phyloP scores from a whole-genome alignment of 2,797 vertebrate genomes.

The Liasis olivaceus region DNA sequence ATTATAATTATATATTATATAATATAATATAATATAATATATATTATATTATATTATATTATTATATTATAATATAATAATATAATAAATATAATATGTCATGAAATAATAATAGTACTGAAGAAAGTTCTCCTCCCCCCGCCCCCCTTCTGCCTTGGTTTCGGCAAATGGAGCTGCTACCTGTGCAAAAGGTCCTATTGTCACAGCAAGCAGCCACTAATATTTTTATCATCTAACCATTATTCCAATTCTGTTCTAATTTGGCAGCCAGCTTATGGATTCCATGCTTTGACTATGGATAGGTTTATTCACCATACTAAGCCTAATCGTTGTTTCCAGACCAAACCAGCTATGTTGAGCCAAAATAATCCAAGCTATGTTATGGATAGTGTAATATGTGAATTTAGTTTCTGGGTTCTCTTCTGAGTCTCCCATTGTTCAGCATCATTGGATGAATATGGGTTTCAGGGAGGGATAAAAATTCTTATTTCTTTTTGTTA shows the following conservation, averaged over 20 bases:
- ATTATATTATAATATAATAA: too few relatives aligned
- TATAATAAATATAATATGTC: not conserved
- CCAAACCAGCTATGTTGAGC: not conserved
- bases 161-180: not conserved
- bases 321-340: not conserved
- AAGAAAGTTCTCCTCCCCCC: not conserved
- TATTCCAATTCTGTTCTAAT: not conserved
- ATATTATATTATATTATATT: too few relatives aligned
- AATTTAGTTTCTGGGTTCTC: not conserved
- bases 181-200: not conserved
- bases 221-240: not conserved
- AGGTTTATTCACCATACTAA: not conserved
- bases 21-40: too few relatives aligned
- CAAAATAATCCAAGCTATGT: not conserved
- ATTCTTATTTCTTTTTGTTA: not conserved
- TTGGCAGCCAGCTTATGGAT: not conserved
- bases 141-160: not conserved
- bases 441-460: not conserved
- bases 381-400: not conserved
- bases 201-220: not conserved
- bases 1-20: too few relatives aligned
- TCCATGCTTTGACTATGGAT: not conserved
- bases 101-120: not conserved
- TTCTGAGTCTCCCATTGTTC: not conserved
- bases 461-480: not conserved